Evolutionary conservation across 2,888 invertebrate species (phyloP), one percentile per base, ranked within the genome.

Genomic region (Herminia tarsipennalis): DNA sequence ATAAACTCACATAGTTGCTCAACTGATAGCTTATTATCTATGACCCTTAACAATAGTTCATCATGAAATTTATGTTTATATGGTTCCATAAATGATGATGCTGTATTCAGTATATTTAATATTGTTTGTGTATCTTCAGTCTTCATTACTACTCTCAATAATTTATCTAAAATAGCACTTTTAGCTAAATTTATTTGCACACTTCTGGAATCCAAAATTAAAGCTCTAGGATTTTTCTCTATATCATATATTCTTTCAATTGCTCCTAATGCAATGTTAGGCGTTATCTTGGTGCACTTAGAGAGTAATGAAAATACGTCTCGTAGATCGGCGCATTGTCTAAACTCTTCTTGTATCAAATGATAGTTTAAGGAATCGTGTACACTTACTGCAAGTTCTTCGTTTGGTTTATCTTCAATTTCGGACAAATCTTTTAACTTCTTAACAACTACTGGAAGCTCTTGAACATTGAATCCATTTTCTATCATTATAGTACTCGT

Each of bases 401-500:
- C 45, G 12, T 57, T 35, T 1, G 71, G 62, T 41, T 70, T 66
- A n/a, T 76, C 68, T 2, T 79, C 74, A 3, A 87, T 70, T 18
- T 81, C 80, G 3, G 79, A 66, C 20, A 93, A 62, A 56, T 92
- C 82, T 65, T 81, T 88, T 20, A 92, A 67, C 71, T 86, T 92
- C 41, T 93, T 88, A 16, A 95, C 92, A 37, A 95, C 92, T 8
- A 94, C 83, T 1, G 95, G 95, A 33, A 95, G 86, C 74, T 95
- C 95, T 63, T 94, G 93, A 13, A 95, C 94, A 40, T 92, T 91
- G n/a, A 88, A 81, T 2, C 94, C 95, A 73, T 94, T 94, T 81
- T 95, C 95, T 39, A 94, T 83, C 30, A 95, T 76, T 44, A 95
- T 93, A 5, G 93, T 93, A 55, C 85, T 88, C 36, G 76, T 83